Percentiles rank a stretch among this genome's conserved stretches.
Conservation (phyloP, 2,797 vertebrate species). For the Sebastes variabilis region DNA sequence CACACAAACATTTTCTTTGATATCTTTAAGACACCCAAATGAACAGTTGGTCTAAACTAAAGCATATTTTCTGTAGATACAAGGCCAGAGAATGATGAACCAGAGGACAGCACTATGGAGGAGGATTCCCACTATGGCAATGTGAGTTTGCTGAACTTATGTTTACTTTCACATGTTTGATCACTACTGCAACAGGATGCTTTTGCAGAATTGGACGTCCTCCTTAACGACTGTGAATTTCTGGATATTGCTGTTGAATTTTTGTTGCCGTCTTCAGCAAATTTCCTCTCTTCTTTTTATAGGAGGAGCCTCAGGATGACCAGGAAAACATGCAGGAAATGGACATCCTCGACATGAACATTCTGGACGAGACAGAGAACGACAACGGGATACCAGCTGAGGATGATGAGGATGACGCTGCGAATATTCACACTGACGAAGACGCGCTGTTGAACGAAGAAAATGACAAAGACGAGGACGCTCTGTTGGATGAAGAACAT, state of each 20-base stretch:
- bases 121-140: conserved; percentile 90
- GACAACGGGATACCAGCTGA: conserved; percentile 83
- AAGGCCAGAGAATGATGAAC: conserved; percentile 85
- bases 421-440: conserved; percentile 79
- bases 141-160: conserved; percentile 72
- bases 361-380: conserved; percentile 89
- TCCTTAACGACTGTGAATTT: not conserved
- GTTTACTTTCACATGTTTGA: not conserved
- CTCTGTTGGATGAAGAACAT: conserved; percentile 54
- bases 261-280: not conserved
- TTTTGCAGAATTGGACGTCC: not conserved
- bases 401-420: conserved; percentile 78
- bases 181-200: not conserved
- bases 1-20: not conserved
- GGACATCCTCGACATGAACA: conserved; percentile 91
- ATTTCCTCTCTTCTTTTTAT: not conserved
- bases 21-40: not conserved
- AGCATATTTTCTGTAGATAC: conserved; percentile 76
- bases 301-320: conserved; percentile 87
- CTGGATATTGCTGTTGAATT: not conserved
- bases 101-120: conserved; percentile 88
- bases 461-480: conserved; percentile 68
- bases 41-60: not conserved
- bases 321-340: conserved; percentile 89
- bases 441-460: conserved; percentile 55